Conservation (phyloP, 2,113 vertebrate genomes). For the Canis aureus region DNA sequence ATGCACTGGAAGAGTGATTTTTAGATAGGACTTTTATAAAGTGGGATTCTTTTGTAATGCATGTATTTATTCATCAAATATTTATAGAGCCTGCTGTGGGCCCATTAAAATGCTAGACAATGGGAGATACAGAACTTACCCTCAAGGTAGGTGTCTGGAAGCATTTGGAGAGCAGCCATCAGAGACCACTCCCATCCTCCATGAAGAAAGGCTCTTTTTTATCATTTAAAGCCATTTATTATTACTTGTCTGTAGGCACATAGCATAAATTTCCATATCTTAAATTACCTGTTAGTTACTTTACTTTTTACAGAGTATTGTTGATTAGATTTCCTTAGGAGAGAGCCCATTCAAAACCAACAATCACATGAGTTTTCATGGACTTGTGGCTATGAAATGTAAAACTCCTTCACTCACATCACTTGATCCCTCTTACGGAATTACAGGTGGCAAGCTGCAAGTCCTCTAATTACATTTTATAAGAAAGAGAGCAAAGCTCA, state of each 20-base stretch:
- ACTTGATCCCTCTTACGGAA: not conserved
- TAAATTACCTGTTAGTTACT: not conserved
- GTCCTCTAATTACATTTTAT: not conserved
- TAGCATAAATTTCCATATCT: not conserved
- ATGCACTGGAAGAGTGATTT: not conserved
- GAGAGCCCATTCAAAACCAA: not conserved
- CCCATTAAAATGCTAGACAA: not conserved
- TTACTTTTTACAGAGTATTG: not conserved
- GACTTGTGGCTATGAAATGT: not conserved
- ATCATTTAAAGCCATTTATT: not conserved
- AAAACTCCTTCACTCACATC: not conserved
- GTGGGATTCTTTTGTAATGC: not conserved
- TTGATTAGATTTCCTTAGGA: not conserved
- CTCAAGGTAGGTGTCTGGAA: not conserved
- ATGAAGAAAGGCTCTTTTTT: not conserved
- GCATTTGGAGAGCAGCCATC: not conserved
- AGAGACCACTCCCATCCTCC: not conserved
- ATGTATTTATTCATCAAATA: slow-evolving; percentile 21
- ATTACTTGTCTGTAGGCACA: not conserved
- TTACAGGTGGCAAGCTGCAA: not conserved
- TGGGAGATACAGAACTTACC: not conserved
- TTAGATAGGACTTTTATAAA: not conserved
- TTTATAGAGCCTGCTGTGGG: slow-evolving; percentile 4
- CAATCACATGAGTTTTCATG: not conserved
- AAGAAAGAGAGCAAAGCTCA: not conserved